These are phyloP conservation scores for Accipiter cooperii DNA, from an alignment of 2,113 vertebrate species.

Conservation along the genomic window DNA sequence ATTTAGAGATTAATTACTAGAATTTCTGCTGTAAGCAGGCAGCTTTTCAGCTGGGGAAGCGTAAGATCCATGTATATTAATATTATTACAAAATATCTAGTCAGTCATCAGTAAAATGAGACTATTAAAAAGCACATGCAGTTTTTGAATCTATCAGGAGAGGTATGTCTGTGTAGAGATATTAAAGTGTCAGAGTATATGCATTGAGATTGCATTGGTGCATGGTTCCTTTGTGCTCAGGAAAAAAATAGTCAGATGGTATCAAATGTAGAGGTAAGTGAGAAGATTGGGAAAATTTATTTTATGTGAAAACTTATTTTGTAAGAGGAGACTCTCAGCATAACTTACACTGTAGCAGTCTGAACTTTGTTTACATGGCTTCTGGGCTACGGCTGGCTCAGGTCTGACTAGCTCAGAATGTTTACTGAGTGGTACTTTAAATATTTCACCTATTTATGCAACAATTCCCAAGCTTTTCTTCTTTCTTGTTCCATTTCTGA, in stretches of 20 bases:
- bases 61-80: neutral
- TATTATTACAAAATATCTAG: neutral
- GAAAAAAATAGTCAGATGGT: neutral
- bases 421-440: neutral
- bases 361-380: neutral
- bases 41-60: neutral
- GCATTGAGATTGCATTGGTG: neutral
- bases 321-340: neutral
- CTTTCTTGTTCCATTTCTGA: neutral
- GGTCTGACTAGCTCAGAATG: neutral
- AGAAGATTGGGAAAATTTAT: neutral
- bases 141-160: neutral
- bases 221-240: neutral
- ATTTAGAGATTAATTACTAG: neutral
- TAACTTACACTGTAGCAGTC: neutral
- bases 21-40: neutral
- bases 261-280: neutral
- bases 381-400: neutral
- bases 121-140: neutral
- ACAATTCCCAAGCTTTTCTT: neutral
- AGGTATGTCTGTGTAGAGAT: neutral
- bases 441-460: neutral
- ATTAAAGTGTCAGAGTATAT: neutral
- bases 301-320: neutral
- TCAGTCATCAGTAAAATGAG: neutral